phyloP scores from a whole-genome alignment of 2,888 invertebrate genomes.

The Esperia sulphurella region DNA sequence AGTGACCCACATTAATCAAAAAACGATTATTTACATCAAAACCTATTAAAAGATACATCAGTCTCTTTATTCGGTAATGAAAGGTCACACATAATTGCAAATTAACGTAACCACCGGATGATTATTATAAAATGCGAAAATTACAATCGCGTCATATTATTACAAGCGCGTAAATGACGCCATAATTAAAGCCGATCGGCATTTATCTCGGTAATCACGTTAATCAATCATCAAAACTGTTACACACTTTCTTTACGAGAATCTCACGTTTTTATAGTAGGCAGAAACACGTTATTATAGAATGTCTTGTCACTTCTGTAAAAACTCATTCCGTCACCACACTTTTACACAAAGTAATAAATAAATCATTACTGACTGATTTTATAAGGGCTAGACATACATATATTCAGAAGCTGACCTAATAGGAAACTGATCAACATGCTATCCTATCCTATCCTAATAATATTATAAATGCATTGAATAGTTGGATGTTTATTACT shows the following conservation, averaged over 20 bases:
- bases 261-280: slow-evolving; percentile 3
- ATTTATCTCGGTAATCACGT: slow-evolving; percentile 22
- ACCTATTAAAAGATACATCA: neutral
- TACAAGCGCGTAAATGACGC: neutral
- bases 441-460: too few relatives aligned
- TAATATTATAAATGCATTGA: too few relatives aligned
- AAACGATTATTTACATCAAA: too few relatives aligned
- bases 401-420: too few relatives aligned
- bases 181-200: slow-evolving; percentile 5
- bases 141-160: neutral
- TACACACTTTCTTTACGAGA: slow-evolving; percentile 26
- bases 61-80: slow-evolving; percentile 30
- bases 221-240: slow-evolving; percentile 29
- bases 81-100: slow-evolving; percentile 41
- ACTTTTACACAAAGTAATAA: too few relatives aligned
- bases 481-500: too few relatives aligned
- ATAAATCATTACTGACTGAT: too few relatives aligned
- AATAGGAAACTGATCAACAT: too few relatives aligned
- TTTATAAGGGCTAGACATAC: too few relatives aligned
- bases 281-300: neutral
- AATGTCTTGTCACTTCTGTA: too few relatives aligned
- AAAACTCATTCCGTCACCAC: too few relatives aligned
- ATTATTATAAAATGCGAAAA: neutral
- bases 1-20: too few relatives aligned
- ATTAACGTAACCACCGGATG: slow-evolving; percentile 17